A percentile compares a stretch with the other conserved stretches of the same genome.
Evolutionary conservation across 1,140 invertebrate genomes (phyloP).

Genomic region (Nomia melanderi): DNA sequence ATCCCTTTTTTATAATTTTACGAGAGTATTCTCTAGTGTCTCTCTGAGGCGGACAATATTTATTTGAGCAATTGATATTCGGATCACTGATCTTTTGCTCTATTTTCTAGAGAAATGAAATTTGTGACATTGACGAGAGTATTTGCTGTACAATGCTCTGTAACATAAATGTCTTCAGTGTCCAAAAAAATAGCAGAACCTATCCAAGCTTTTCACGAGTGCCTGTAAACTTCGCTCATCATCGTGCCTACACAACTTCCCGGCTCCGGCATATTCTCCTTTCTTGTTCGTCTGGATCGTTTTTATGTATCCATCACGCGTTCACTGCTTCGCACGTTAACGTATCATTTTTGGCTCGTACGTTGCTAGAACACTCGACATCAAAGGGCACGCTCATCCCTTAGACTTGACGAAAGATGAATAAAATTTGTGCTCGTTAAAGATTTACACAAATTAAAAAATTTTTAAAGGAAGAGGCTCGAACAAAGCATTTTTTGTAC

Average conservation of each 20-base stretch:
- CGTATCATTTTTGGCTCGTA: constrained; percentile 10
- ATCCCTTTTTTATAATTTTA: too few species aligned
- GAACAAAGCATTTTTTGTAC: too few species aligned
- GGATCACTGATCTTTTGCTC: too few species aligned
- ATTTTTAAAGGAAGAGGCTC: not conserved
- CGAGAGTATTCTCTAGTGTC: too few species aligned
- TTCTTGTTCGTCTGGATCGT: constrained; percentile 1
- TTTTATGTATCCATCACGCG: constrained; percentile 19
- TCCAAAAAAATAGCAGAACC: not conserved
- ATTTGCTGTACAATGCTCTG: not conserved
- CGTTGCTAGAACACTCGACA: not conserved
- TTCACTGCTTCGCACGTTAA: constrained; percentile 17
- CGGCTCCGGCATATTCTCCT: constrained; percentile 2
- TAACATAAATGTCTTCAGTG: not conserved
- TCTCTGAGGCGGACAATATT: too few species aligned
- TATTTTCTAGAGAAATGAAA: not conserved
- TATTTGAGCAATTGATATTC: too few species aligned
- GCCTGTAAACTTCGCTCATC: constrained; percentile 34
- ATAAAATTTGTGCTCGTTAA: not conserved
- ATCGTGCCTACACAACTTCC: constrained; percentile 25
- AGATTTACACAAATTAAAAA: not conserved
- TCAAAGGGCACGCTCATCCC: not conserved
- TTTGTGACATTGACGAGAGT: not conserved
- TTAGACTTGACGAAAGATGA: not conserved
- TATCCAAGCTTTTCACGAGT: not conserved